Conservation (phyloP, 2,797 vertebrate genomes). For the Dicrostonyx torquatus region DNA sequence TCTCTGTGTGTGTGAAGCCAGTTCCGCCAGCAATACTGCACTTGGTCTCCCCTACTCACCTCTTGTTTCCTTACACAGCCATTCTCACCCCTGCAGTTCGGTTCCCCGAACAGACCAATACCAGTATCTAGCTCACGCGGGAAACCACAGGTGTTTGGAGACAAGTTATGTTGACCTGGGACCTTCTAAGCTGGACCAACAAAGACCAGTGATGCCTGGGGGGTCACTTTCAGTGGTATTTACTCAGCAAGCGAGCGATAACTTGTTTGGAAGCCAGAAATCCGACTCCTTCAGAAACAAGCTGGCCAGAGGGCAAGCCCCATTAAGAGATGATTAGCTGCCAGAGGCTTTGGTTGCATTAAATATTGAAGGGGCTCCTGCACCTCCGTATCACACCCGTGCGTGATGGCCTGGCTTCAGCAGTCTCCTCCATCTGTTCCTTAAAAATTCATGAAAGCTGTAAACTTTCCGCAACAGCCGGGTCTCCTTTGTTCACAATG, state of each 20-base stretch:
- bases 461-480: slow-evolving; percentile 72
- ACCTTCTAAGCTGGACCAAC: slow-evolving; percentile 49
- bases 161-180: background rate
- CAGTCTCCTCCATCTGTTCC: slow-evolving; percentile 75
- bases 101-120: background rate
- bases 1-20: background rate
- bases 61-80: background rate
- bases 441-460: slow-evolving; percentile 83
- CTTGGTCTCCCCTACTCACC: background rate
- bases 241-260: slow-evolving; percentile 65
- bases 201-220: slow-evolving; percentile 61
- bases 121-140: background rate
- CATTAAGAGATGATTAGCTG: slow-evolving; percentile 86
- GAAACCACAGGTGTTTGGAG: slow-evolving; percentile 48
- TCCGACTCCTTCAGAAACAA: slow-evolving; percentile 76
- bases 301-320: slow-evolving; percentile 78
- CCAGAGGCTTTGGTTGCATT: slow-evolving; percentile 85
- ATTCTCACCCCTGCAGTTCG: no score
- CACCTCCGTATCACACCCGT: slow-evolving; percentile 71
- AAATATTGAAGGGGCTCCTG: slow-evolving; percentile 89
- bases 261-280: slow-evolving; percentile 81
- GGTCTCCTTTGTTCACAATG: slow-evolving; percentile 64
- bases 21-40: background rate
- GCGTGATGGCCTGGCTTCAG: slow-evolving; percentile 71
- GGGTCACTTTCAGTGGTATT: slow-evolving; percentile 73